Evolutionary conservation across 2,888 invertebrate species (phyloP).

Genomic region (Caenorhabditis drosophilae): DNA sequence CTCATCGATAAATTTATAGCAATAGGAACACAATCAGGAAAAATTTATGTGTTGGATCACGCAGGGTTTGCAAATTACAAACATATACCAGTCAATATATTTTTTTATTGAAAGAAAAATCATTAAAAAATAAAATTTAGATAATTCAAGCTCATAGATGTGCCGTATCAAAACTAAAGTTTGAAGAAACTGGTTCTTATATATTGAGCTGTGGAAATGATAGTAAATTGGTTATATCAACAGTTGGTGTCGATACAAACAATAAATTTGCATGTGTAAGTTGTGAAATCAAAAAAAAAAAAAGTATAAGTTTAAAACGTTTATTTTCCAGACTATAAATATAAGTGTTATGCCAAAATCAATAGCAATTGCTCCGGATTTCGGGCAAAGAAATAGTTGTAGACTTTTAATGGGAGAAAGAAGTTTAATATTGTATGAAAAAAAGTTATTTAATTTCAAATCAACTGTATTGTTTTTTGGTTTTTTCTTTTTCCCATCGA

Average conservation of each 20-base stretch:
- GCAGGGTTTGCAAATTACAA: slow-evolving; percentile 57
- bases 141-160: slow-evolving; percentile 55
- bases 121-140: slow-evolving; percentile 37
- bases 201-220: slow-evolving; percentile 77
- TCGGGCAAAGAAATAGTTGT: slow-evolving; percentile 41
- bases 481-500: neutral
- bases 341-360: slow-evolving; percentile 52
- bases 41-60: slow-evolving; percentile 64
- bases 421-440: slow-evolving; percentile 59
- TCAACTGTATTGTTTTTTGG: slow-evolving; percentile 26
- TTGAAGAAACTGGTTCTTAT: slow-evolving; percentile 90
- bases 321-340: slow-evolving; percentile 43
- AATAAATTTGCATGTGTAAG: slow-evolving; percentile 60
- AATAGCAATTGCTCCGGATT: slow-evolving; percentile 60
- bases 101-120: neutral
- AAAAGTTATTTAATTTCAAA: slow-evolving; percentile 56
- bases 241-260: slow-evolving; percentile 76
- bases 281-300: neutral
- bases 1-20: slow-evolving; percentile 67
- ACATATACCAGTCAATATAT: slow-evolving; percentile 37
- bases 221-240: slow-evolving; percentile 79
- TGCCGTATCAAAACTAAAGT: slow-evolving; percentile 91
- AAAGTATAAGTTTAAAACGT: neutral
- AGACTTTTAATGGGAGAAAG: slow-evolving; percentile 43
- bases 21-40: slow-evolving; percentile 60